Evolutionary conservation across 2,113 vertebrate species (phyloP).

Genomic region (Willisornis vidua): DNA sequence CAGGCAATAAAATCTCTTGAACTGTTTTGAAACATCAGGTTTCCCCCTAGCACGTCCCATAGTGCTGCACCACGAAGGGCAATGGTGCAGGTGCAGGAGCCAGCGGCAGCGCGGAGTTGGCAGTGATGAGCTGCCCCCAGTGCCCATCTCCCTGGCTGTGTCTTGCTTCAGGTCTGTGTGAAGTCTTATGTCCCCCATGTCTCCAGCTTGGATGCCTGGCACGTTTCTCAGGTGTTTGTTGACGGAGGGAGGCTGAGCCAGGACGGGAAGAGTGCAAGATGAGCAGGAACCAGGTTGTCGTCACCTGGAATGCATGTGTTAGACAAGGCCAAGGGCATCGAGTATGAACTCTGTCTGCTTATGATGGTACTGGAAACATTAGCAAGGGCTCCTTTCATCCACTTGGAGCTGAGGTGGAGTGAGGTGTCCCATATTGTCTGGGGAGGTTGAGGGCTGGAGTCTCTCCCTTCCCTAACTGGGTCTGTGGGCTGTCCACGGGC

Average conservation of each 20-base stretch:
- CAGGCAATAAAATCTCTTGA: not conserved
- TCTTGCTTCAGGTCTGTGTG: not conserved
- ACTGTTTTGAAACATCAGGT: not conserved
- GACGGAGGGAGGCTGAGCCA: not conserved
- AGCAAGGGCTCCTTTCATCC: not conserved
- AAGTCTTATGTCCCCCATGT: not conserved
- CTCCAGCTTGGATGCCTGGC: not conserved
- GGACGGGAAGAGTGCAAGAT: not conserved
- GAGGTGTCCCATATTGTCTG: not conserved
- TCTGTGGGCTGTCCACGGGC: not conserved
- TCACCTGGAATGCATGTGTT: not conserved
- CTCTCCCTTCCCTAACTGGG: not conserved
- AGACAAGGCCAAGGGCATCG: not conserved
- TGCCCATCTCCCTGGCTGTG: not conserved
- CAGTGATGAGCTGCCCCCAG: not conserved
- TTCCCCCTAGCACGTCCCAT: not conserved
- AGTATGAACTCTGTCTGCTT: not conserved
- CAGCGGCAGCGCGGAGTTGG: rapidly evolving
- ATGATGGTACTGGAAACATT: not conserved
- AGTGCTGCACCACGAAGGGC: not conserved
- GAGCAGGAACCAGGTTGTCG: not conserved
- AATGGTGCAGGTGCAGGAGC: not conserved
- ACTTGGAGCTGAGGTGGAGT: not conserved
- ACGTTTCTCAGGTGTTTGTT: not conserved
- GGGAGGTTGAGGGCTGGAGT: not conserved